Evolutionary conservation across 2,888 invertebrate genomes (phyloP).

Genomic region (Oasisia sp.): DNA sequence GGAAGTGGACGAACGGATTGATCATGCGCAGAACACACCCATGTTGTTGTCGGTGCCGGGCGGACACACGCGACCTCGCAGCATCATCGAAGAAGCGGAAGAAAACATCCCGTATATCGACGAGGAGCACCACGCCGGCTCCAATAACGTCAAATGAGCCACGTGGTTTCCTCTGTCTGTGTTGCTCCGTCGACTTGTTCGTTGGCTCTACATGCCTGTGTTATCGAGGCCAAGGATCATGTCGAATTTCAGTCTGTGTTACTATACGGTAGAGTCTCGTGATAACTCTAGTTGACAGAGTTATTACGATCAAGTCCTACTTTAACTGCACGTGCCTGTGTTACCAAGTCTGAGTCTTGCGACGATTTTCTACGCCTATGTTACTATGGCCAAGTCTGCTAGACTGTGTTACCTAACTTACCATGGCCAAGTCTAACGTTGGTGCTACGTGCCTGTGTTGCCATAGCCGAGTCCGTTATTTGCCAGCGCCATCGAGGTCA

Average conservation of each 20-base stretch:
- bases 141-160: background rate
- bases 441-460: background rate
- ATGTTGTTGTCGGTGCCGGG: background rate
- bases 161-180: background rate
- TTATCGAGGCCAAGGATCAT: background rate
- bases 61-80: background rate
- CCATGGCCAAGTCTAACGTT: background rate
- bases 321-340: no score
- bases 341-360: no score
- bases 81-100: background rate
- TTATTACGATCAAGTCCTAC: no score
- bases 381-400: no score
- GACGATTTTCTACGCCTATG: no score
- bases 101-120: slow-evolving; percentile 3
- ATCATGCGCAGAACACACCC: background rate
- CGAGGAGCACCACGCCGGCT: background rate
- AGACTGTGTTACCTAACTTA: no score
- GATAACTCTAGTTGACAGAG: no score
- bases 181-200: background rate
- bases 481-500: background rate
- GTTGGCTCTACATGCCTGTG: background rate
- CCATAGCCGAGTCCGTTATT: background rate
- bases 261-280: no score
- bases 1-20: slow-evolving; percentile 3
- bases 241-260: background rate